These are phyloP conservation scores for Orthonychiurus folsomi DNA, from an alignment of 2,888 invertebrate species.

Conservation along the genomic window DNA sequence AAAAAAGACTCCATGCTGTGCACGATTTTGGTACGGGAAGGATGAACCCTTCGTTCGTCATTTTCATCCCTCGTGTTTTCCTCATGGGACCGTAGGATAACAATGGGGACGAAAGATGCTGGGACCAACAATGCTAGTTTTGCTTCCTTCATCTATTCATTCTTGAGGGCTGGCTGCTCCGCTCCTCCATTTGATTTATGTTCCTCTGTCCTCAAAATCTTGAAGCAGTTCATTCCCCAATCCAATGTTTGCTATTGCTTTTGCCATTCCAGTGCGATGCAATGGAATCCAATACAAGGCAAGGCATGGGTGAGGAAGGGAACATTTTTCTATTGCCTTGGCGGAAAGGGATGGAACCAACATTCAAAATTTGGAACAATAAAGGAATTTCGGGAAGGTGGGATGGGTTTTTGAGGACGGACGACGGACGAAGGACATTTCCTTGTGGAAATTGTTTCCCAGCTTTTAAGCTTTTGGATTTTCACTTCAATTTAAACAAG, in stretches of 20 bases:
- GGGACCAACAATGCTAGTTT: neutral
- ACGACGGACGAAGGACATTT: too few species aligned
- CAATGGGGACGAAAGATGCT: neutral
- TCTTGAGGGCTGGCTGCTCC: neutral
- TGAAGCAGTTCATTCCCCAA: neutral
- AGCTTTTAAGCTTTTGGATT: too few species aligned
- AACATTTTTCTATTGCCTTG: neutral
- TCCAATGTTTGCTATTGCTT: too few species aligned
- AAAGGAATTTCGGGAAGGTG: neutral
- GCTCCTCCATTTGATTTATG: slow-evolving; percentile 1
- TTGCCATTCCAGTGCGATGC: too few species aligned
- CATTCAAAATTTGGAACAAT: neutral
- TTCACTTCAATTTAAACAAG: too few species aligned
- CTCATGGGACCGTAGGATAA: neutral
- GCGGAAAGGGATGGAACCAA: neutral
- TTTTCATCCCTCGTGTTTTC: neutral
- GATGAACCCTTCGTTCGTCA: neutral
- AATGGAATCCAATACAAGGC: too few species aligned
- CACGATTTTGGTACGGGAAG: slow-evolving; percentile 4
- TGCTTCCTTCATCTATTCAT: neutral
- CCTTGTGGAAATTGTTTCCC: too few species aligned
- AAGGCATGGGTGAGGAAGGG: neutral
- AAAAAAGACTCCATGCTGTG: slow-evolving; percentile 12
- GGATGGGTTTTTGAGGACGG: neutral
- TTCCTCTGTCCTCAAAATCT: neutral